Base-by-base conservation (phyloP, 2,797 vertebrate species). In the Otolemur crassicaudatus region DNA sequence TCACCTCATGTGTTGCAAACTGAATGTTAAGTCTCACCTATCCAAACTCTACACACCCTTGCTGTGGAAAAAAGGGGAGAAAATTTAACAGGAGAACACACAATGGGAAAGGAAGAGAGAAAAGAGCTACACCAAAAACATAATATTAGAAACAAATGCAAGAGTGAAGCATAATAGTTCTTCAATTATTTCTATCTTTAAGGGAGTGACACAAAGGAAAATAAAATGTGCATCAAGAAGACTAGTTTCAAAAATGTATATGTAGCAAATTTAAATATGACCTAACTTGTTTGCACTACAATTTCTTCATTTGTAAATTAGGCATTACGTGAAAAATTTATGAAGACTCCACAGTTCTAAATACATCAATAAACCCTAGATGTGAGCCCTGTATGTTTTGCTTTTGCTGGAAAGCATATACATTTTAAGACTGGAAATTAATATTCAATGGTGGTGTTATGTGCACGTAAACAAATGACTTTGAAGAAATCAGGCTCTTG, bases 351-450 rank as follows among this genome's bases (percentile, higher is more conserved):
- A 16, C 16, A 43, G 58, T 56, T 75, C 75, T 56, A 80, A 92
- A 88, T 58, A 16, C 5, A 85, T 37, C 80, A 84, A 17, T 3
- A 79, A 69, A 23, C 7, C 46, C 53, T 77, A 16, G 73, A 37
- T 61, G 63, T n/a, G 31, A 65, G 27, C 7, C 46, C 53, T 77
- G 16, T 76, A 49, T 70, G 53, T 60, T 90, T 84, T 87, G 40
- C 34, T 88, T 93, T 63, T 80, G 7, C 43, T 63, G 87, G 22
- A 67, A 20, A 63, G 3, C 4, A 88, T 9, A 88, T 10, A 76
- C 31, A 87, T 76, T 77, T 86, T 72, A 91, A 92, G 83, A 60
- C 5, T 37, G 34, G 80, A 73, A 85, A 90, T 87, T 90, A 91
- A 92, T 85, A 92, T 77, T 77, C 60, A 87, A 65, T 37, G 77